Conservation (phyloP, 2,113 vertebrate genomes). For the Tachysurus fulvidraco region DNA sequence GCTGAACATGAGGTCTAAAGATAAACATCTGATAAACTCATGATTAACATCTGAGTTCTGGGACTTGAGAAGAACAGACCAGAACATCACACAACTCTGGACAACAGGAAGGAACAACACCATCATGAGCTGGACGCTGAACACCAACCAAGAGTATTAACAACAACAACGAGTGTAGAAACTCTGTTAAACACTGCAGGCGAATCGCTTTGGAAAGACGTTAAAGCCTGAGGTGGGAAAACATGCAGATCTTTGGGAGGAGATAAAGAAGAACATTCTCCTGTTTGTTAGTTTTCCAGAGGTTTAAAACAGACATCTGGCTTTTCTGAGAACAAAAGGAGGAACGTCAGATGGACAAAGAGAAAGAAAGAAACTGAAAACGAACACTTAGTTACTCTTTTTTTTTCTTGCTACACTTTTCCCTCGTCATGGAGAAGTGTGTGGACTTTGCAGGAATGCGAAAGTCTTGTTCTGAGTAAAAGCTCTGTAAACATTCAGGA, state of each 20-base stretch:
- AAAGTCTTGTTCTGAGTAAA: not conserved
- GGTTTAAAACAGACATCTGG: not conserved
- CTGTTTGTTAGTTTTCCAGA: not conserved
- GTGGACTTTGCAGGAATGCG: not conserved
- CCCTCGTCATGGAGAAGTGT: slow-evolving; percentile 18
- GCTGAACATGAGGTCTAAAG: not conserved
- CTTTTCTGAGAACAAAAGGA: not conserved
- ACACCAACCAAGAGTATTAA: no score
- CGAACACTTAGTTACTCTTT: not conserved
- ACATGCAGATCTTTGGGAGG: not conserved
- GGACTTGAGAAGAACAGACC: no score
- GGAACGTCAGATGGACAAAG: not conserved
- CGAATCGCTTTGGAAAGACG: not conserved
- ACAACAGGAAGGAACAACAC: no score
- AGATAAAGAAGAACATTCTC: not conserved
- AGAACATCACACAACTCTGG: no score
- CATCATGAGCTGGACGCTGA: not conserved
- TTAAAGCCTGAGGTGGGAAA: not conserved
- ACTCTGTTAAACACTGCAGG: not conserved
- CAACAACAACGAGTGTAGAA: no score
- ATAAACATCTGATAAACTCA: no score
- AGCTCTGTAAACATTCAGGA: not conserved
- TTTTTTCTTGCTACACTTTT: not conserved
- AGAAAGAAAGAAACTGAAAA: not conserved
- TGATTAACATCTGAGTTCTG: not conserved